Base-by-base conservation (phyloP, 2,113 vertebrate genomes). In the Halcyon senegalensis region DNA sequence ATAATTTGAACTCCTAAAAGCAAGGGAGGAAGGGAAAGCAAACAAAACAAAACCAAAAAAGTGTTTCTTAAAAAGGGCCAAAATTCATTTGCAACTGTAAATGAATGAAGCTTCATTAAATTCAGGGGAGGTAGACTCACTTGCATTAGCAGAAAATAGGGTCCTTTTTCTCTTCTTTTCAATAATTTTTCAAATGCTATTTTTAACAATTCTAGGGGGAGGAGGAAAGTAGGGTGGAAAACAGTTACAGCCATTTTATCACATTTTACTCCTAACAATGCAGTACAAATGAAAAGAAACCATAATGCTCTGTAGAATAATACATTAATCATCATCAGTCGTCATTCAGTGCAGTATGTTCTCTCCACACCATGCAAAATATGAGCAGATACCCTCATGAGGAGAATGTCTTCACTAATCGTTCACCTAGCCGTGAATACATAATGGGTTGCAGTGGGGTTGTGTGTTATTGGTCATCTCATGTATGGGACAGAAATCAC, bases 261-360 rank as follows among this genome's bases (percentile, higher is more conserved):
- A 94, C 96, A 76, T 97, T 97, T 95, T 93, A 31, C 90, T 97
- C 84, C 95, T 95, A 96, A 97, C 96, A 95, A 90, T 97, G 95
- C 84, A 46, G 69, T 64, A 72, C 93, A 93, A 95, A 97, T 94
- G 97, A 97, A 90, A 96, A 90, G 94, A 64, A 91, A 82, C 93
- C 90, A 70, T 93, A 87, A 90, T 90, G 96, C 97, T 97, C 51
- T 44, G 92, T 60, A 94, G 96, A 97, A 96, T 97, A 90, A 93
- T 85, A 48, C 97, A 98, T 98, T 98, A 97, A 98, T 98, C 97
- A 98, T 98, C 98, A 97, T 98, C 98, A 98, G 96, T 91, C 89
- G 10, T 96, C 97, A 91, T 97, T 96, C 97, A 96, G 72, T 19
- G 82, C 96, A 31, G 90, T 39, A n/a, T 11, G 63, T 93, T 91